phyloP scores from a whole-genome alignment of 1,140 invertebrate genomes.

The Chionoecetes opilio region DNA sequence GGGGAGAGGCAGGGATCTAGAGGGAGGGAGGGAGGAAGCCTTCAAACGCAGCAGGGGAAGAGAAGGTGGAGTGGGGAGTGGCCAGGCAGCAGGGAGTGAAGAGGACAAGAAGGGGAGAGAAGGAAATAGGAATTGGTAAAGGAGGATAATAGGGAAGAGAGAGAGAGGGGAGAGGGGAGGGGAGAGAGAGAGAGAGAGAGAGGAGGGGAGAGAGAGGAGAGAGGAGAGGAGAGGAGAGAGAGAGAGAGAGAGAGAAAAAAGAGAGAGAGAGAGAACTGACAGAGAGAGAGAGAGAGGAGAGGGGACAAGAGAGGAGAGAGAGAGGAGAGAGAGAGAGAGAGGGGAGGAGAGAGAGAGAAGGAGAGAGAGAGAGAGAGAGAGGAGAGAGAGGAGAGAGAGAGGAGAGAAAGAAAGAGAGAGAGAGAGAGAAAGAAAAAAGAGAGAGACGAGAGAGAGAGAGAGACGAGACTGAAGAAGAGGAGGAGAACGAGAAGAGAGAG shows the following conservation, averaged over 20 bases:
- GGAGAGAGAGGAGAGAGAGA: not conserved
- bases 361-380: not conserved
- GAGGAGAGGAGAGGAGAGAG: not conserved
- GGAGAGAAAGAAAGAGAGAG: not conserved
- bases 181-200: not conserved
- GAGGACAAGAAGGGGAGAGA: not conserved
- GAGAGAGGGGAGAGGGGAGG: not conserved
- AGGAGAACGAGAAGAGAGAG: too few species aligned
- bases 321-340: not conserved
- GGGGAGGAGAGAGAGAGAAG: not conserved
- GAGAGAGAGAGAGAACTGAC: not conserved
- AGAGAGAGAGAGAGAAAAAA: not conserved
- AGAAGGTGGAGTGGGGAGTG: too few species aligned
- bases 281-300: not conserved
- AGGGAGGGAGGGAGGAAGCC: too few species aligned
- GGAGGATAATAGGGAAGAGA: not conserved
- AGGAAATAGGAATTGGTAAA: too few species aligned
- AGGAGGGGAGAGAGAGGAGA: not conserved
- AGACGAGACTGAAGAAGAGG: too few species aligned
- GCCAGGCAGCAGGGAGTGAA: conserved; percentile 22
- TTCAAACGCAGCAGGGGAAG: too few species aligned
- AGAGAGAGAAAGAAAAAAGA: not conserved
- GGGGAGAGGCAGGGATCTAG: too few species aligned
- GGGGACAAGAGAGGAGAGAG: not conserved
- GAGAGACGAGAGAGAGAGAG: not conserved